These are phyloP conservation scores for Keiferia lycopersicella DNA, from an alignment of 2,888 invertebrate genomes.

Conservation along the genomic window DNA sequence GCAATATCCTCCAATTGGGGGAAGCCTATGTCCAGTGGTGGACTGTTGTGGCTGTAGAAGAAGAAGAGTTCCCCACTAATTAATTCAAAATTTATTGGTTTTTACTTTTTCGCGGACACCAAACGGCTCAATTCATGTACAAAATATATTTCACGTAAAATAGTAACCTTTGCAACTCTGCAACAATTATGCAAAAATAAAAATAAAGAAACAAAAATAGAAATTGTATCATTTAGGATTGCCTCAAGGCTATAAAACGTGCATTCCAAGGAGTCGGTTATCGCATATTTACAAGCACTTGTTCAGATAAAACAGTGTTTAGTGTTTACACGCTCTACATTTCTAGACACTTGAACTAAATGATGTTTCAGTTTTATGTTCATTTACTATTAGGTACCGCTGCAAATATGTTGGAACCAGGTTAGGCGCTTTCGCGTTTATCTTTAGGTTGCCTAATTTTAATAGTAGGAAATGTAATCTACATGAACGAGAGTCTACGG, in stretches of 20 bases:
- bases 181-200: too few relatives aligned
- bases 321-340: conserved; percentile 41
- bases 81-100: too few relatives aligned
- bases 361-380: conserved; percentile 17
- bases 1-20: too few relatives aligned
- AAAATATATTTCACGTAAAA: too few relatives aligned
- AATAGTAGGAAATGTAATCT: too few relatives aligned
- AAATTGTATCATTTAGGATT: neutral
- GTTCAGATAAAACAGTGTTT: conserved; percentile 18
- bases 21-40: too few relatives aligned
- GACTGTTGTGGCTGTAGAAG: too few relatives aligned
- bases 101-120: too few relatives aligned
- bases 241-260: neutral
- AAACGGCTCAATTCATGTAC: too few relatives aligned
- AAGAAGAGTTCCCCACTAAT: too few relatives aligned
- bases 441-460: neutral
- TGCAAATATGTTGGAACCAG: neutral
- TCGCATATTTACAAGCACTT: neutral
- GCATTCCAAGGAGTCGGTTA: neutral
- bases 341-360: conserved; percentile 36
- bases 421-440: neutral
- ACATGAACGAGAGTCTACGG: too few relatives aligned
- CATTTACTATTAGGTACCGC: neutral
- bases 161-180: too few relatives aligned
- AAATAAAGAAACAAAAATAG: neutral